Percentiles rank a stretch among this genome's conserved stretches.
phyloP scores from a whole-genome alignment of 37 sponge, comb jelly and placozoan genomes.

The Beroe ovata region DNA sequence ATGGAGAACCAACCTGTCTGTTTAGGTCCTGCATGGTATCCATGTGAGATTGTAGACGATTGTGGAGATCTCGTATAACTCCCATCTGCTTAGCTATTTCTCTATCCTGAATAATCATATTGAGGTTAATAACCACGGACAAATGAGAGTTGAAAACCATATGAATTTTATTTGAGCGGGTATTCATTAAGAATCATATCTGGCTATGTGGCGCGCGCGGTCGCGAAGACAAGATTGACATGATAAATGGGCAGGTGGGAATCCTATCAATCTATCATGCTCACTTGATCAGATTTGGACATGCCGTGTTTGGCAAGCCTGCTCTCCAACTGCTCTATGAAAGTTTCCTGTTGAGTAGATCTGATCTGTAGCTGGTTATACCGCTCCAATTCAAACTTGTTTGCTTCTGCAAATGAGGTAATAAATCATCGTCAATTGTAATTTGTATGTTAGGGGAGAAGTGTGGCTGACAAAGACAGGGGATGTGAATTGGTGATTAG shows the following conservation, averaged over 20 bases:
- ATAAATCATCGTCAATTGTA: too few species aligned
- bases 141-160: too few species aligned
- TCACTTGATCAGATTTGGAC: constrained; percentile 61
- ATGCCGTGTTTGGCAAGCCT: constrained; percentile 63
- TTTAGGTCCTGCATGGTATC: constrained; percentile 66
- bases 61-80: constrained; percentile 53
- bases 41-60: constrained; percentile 65
- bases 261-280: too few species aligned
- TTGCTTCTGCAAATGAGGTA: constrained; percentile 19
- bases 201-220: not conserved
- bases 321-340: constrained; percentile 43
- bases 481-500: not conserved
- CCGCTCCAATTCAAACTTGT: constrained; percentile 40
- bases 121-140: too few species aligned
- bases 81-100: constrained; percentile 67
- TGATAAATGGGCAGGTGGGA: too few species aligned
- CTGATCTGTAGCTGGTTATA: constrained; percentile 48
- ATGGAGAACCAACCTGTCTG: constrained; percentile 62
- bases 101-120: constrained; percentile 19
- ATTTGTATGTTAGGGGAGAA: too few species aligned
- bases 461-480: too few species aligned
- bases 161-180: too few species aligned
- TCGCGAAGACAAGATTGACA: not conserved
- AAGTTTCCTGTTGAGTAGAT: constrained; percentile 39
- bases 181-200: too few species aligned